These are phyloP conservation scores for Lagopus muta DNA, from an alignment of 2,113 vertebrate genomes.

Conservation along the genomic window DNA sequence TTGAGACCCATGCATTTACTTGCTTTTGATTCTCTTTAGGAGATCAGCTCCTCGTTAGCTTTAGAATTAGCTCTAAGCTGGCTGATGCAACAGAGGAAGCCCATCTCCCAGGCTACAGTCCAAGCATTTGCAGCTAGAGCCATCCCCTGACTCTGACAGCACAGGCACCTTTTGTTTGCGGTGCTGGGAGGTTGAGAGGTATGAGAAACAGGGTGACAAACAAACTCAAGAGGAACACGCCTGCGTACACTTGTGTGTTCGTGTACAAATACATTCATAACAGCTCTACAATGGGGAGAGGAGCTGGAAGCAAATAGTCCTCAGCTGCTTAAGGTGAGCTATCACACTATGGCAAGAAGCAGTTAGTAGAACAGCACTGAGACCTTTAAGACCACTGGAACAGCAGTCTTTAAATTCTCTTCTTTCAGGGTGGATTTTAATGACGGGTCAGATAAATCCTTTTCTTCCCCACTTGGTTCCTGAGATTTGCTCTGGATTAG, in stretches of 20 bases:
- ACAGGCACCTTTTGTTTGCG: background rate
- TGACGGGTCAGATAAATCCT: slow-evolving; percentile 71
- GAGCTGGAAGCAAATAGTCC: slow-evolving; percentile 60
- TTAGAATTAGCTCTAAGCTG: background rate
- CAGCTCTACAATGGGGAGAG: slow-evolving; percentile 41
- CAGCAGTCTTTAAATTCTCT: slow-evolving; percentile 72
- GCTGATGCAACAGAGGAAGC: background rate
- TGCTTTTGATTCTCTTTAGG: background rate
- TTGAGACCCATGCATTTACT: background rate
- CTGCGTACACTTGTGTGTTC: background rate
- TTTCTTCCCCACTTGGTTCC: slow-evolving; percentile 77
- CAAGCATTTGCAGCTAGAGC: background rate
- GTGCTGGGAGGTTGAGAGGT: slow-evolving; percentile 76
- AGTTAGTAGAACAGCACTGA: slow-evolving; percentile 73
- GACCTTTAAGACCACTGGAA: slow-evolving; percentile 78
- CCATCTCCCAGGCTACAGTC: background rate
- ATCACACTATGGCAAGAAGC: slow-evolving; percentile 48
- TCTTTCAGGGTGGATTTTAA: slow-evolving; percentile 71
- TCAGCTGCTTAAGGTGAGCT: slow-evolving; percentile 18
- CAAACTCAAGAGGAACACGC: slow-evolving; percentile 53
- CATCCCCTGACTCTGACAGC: background rate
- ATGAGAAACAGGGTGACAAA: slow-evolving; percentile 65
- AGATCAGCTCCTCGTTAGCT: background rate
- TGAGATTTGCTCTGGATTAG: slow-evolving; percentile 83
- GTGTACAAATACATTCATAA: slow-evolving; percentile 20